Evolutionary conservation across 2,113 vertebrate genomes (phyloP), one percentile per base, ranked within the genome.

Genomic region (Thoracochromis brauschi): DNA sequence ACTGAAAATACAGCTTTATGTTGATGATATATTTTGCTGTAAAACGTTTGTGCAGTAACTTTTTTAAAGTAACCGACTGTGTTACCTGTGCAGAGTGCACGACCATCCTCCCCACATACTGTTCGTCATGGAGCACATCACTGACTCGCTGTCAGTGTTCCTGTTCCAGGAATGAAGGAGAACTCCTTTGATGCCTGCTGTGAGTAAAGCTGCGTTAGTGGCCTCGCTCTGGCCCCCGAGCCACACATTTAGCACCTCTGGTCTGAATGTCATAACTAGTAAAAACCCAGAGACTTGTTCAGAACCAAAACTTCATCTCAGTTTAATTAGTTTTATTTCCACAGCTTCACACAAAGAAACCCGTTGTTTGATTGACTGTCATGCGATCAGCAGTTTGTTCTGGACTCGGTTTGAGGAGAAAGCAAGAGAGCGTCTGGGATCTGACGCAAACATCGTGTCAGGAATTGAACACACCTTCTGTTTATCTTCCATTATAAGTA

Each of bases 91-190:
- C 2, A 33, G 26, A 17, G 29, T 60, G 57, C 0, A 3, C 29
- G 29, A 6, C 16, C 16, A 33, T 33, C 57, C 29, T 60, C 29
- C 29, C 0, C 29, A 33, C 29, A 60, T 19, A 60, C 57, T 33
- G 57, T 60, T 31, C 9, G 57, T 60, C 29, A 33, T 10, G 57
- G 16, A 60, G 57, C 8, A 9, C 54, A 5, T 26, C 54, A 16
- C 57, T 58, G 55, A 58, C 3, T 31, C 5, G 9, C 8, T 60
- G 57, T 6, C 14, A 60, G 14, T 9, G 8, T 2, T 55, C 21
- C 55, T 31, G 26, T 0, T 60, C 2, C 57, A 33, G 57, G 8
- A 60, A 0, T 63, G 58, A 63, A 63, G 31, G 2, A 7, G 9
- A 11, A n/a, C 17, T 35, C 17, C 16, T 63, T 33, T 65, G 60